Conservation (phyloP, 2,888 invertebrate species). For the Odontomyia ornata region DNA sequence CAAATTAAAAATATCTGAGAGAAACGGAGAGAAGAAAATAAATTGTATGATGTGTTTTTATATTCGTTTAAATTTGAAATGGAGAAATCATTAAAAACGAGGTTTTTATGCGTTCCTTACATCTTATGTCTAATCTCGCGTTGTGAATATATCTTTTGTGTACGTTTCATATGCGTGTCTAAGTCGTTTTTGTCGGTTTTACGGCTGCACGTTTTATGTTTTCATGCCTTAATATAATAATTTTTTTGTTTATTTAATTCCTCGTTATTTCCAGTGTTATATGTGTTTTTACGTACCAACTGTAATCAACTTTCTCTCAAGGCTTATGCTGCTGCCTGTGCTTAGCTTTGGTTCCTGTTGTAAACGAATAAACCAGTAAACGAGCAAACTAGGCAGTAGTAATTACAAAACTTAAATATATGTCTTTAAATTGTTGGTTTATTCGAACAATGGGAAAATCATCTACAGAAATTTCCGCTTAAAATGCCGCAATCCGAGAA, state of each 20-base stretch:
- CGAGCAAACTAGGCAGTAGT: neutral
- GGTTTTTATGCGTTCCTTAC: conserved; percentile 40
- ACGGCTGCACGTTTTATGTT: conserved; percentile 35
- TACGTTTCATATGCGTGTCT: conserved; percentile 35
- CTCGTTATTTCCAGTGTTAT: conserved; percentile 17
- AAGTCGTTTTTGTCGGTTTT: conserved; percentile 25
- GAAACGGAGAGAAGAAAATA: conserved; percentile 27
- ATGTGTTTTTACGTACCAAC: conserved; percentile 22
- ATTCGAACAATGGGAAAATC: conserved; percentile 27
- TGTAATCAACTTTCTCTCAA: conserved; percentile 39
- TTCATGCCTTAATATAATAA: conserved; percentile 41
- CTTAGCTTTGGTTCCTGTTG: neutral
- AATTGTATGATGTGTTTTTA: conserved; percentile 39
- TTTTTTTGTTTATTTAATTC: conserved; percentile 44
- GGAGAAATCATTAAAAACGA: conserved; percentile 43
- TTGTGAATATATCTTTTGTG: conserved; percentile 34
- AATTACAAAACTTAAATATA: conserved; percentile 27
- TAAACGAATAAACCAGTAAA: neutral
- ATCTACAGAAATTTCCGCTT: conserved; percentile 5
- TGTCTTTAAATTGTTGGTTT: conserved; percentile 21
- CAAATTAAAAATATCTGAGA: conserved; percentile 35
- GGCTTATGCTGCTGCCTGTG: neutral
- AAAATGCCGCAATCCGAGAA: conserved; percentile 1
- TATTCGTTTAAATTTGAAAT: conserved; percentile 39
- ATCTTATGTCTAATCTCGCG: conserved; percentile 37